Percentiles rank a stretch among this genome's conserved stretches.
These are phyloP conservation scores for Melanotaenia trifasciata DNA, from an alignment of 2,797 vertebrate species.

Conservation along the genomic window DNA sequence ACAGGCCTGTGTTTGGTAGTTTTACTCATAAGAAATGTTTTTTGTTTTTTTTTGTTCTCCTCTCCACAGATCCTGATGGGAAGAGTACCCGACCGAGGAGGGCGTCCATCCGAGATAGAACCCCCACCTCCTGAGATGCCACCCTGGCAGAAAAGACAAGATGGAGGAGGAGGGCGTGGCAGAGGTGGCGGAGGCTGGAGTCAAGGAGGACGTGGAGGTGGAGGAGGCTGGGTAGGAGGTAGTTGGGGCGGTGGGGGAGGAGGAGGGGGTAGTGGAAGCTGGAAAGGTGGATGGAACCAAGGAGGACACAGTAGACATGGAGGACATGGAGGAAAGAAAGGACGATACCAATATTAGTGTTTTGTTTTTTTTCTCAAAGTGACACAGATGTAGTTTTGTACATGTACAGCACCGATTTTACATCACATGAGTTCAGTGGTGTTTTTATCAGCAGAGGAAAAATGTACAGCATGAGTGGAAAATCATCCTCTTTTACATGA, in stretches of 20 bases:
- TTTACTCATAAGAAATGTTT: neutral
- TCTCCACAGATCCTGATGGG: constrained; percentile 93
- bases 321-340: constrained; percentile 71
- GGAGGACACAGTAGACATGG: constrained; percentile 73
- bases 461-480: neutral
- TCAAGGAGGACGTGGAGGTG: constrained; percentile 50
- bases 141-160: constrained; percentile 93
- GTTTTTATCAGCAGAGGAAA: neutral
- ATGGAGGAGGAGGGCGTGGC: constrained; percentile 87
- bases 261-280: constrained; percentile 56
- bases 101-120: constrained; percentile 92
- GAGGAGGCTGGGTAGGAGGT: constrained; percentile 23
- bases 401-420: neutral
- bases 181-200: constrained; percentile 76
- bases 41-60: neutral
- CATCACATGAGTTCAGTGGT: constrained; percentile 6
- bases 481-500: neutral
- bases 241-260: constrained; percentile 38
- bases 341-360: constrained; percentile 71
- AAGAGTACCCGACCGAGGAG: constrained; percentile 94
- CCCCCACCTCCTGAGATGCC: constrained; percentile 96
- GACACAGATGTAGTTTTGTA: neutral
- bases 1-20: rapidly evolving
- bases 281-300: constrained; percentile 76
- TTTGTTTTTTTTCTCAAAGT: constrained; percentile 1